Percentiles rank a stretch among this genome's conserved stretches.
Evolutionary conservation across 2,113 vertebrate genomes (phyloP).

Genomic region (Stigmatopora argus): DNA sequence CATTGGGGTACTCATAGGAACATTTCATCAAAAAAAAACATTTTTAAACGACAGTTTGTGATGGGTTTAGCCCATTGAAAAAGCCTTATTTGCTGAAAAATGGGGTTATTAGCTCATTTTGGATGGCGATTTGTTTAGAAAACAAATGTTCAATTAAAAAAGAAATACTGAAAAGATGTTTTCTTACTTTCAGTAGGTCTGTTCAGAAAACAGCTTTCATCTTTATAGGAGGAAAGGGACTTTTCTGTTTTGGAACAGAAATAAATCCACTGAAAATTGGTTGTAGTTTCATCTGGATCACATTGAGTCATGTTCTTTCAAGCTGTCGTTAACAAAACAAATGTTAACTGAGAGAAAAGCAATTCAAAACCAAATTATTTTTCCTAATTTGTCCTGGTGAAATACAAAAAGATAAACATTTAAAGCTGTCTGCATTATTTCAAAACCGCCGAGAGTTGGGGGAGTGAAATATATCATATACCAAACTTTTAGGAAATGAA

Average conservation of each 20-base stretch:
- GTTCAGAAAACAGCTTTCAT: background rate
- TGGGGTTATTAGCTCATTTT: slow-evolving; percentile 21
- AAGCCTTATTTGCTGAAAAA: slow-evolving; percentile 13
- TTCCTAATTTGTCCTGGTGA: background rate
- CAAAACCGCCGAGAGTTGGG: background rate
- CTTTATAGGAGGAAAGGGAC: slow-evolving; percentile 19
- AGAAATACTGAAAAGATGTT: slow-evolving; percentile 7
- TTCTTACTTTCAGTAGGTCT: slow-evolving; percentile 9
- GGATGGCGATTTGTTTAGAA: slow-evolving; percentile 4
- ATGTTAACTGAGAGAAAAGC: slow-evolving; percentile 9
- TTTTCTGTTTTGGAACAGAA: slow-evolving; percentile 18
- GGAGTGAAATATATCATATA: background rate
- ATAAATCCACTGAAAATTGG: slow-evolving; percentile 24
- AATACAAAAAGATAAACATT: background rate
- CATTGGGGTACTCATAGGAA: background rate
- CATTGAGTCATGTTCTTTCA: slow-evolving; percentile 24
- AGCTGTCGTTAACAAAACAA: slow-evolving; percentile 22
- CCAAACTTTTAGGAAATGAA: background rate
- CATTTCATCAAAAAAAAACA: background rate
- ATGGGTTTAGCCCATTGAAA: slow-evolving; percentile 9
- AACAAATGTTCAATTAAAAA: background rate
- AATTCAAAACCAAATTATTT: slow-evolving; percentile 12
- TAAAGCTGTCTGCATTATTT: background rate
- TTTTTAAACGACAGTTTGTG: background rate
- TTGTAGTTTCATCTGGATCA: slow-evolving; percentile 25